Evolutionary conservation across 2,797 vertebrate species (phyloP).

Genomic region (Platyrinchus mystaceus): DNA sequence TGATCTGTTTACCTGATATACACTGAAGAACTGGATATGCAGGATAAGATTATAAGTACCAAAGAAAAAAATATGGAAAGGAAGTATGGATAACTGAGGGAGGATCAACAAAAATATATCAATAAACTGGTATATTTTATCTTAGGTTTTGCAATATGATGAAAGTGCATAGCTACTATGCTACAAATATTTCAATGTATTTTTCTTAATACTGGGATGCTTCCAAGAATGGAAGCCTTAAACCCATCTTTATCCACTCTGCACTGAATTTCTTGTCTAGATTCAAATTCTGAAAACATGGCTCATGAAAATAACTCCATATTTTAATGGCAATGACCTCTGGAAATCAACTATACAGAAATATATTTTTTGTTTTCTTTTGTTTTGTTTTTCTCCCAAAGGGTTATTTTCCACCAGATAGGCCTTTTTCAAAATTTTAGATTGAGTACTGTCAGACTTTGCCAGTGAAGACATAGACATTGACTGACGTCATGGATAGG

Average conservation of each 20-base stretch:
- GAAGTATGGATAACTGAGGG: not conserved
- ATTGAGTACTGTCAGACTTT: not conserved
- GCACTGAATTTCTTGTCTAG: not conserved
- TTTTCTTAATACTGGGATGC: not conserved
- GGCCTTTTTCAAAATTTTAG: not conserved
- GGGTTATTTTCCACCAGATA: not conserved
- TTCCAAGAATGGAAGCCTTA: not conserved
- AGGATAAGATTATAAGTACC: not conserved
- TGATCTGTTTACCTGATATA: not conserved
- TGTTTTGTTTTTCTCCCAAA: fast-evolving
- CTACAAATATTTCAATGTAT: not conserved
- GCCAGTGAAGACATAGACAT: not conserved
- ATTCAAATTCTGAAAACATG: not conserved
- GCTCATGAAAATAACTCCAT: not conserved
- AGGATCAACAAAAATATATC: not conserved
- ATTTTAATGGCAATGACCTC: not conserved
- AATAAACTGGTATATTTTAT: not conserved
- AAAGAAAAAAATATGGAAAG: not conserved
- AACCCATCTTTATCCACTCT: not conserved
- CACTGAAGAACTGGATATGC: not conserved
- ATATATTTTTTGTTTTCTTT: not conserved
- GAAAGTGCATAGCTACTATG: not conserved
- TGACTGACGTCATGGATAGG: not conserved
- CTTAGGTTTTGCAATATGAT: not conserved
- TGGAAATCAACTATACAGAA: not conserved